Evolutionary conservation across 2,888 invertebrate genomes (phyloP), one percentile per base, ranked within the genome.

Genomic region (Galerucella pusilla): DNA sequence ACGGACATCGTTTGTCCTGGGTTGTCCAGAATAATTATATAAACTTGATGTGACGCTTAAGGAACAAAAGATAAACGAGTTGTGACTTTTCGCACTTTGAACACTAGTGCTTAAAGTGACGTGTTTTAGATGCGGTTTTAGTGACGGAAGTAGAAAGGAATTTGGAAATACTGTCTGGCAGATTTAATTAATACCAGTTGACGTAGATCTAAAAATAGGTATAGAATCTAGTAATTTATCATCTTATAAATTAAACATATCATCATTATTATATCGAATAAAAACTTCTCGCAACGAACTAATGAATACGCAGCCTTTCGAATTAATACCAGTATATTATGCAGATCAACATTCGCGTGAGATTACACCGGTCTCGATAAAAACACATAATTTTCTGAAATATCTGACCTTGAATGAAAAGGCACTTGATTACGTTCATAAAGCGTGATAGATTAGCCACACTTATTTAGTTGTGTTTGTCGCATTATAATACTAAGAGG

Each of bases 401-500:
- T 35, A 35, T 16, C 35, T 35, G 61, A n/a, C 61, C 61, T 61
- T 61, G 61, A 61, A 61, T 35, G 12, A 61, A 35, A 61, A 14
- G n/a, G 35, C 35, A 28, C 14, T 61, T 61, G 61, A 61, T 35
- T 28, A 28, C n/a, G 11, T 61, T 6, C 12, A n/a, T 61, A 28
- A 61, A 61, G 35, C 14, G 0, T 61, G 61, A 61, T 61, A 28
- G 61, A 61, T 61, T 61, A 61, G 6, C 57, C n/a, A 57, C 57
- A 10, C 10, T 16, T 57, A 57, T 57, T 57, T 57, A 3, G 10
- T 52, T 52, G 11, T 57, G 20, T 57, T 16, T 57, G 57, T 57
- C 57, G 57, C 52, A 52, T 52, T 52, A 52, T 52, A 52, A 5
- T n/a, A 52, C 7, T 7, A 52, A 52, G 52, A 6, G 52, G 52